Evolutionary conservation across 2,797 vertebrate species (phyloP), one percentile per base, ranked within the genome.

Genomic region (Cyprinella venusta): DNA sequence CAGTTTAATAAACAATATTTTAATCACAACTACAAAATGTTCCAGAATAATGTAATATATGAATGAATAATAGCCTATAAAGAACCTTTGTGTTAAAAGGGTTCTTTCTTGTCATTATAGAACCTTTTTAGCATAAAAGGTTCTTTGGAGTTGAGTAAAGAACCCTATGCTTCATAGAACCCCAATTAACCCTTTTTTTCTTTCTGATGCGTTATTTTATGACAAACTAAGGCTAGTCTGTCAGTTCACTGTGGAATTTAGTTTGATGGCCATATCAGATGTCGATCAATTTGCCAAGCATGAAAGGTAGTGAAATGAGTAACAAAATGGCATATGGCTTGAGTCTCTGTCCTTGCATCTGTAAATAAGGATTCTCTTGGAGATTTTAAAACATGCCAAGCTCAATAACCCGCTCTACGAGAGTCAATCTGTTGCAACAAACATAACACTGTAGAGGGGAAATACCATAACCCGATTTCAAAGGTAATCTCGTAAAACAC

Each of bases 351-450:
- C 38, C 10, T 52, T 42, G 36, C 15, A 45, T 38, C 9, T 38
- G 24, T 48, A 8, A 26, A 6, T 65, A 70, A 67, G 30, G 1
- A 68, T 67, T 45, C 18, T 56, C 45, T 52, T 21, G 19, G 15
- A 30, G 40, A 70, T 75, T 69, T 63, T 63, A 18, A 77, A 84
- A 13, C 30, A 54, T 52, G 76, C 65, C 76, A 71, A 72, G 56
- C 16, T 56, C 15, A 24, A 80, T 71, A 70, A 70, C 30, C 38
- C 40, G 18, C 21, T 48, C 18, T 40, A 64, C 36, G 8, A 38
- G 61, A 70, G 76, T 86, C 81, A 82, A 85, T 79, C 76, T 86
- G 85, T 69, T 79, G 33, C 42, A 69, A 68, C 76, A 80, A 42
- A 68, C n/a, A 40, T 79, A 82, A 79, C 81, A 36, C 61, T 16